Conservation (phyloP, 2,888 invertebrate species). For the Seira ritae region DNA sequence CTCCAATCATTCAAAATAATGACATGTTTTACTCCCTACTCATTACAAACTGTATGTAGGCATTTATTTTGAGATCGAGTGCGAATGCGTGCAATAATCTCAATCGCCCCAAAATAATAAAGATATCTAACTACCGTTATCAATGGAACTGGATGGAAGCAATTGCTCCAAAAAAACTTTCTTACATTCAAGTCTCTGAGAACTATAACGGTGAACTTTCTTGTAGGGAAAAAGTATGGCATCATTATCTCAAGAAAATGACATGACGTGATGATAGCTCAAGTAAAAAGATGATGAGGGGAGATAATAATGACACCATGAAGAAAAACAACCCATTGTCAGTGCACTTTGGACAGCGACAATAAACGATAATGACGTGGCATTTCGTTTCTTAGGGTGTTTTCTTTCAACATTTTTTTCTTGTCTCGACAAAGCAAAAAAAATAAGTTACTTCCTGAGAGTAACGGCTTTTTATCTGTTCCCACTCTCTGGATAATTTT, state of each 20-base stretch:
- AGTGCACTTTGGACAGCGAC: conserved; percentile 20
- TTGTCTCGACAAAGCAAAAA: neutral
- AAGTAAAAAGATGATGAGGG: conserved; percentile 26
- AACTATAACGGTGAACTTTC: neutral
- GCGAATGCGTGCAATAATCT: neutral
- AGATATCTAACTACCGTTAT: too few species aligned
- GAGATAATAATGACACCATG: conserved; percentile 51
- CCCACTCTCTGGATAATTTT: too few species aligned
- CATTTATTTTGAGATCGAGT: neutral
- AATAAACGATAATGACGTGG: conserved; percentile 56
- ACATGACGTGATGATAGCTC: conserved; percentile 51
- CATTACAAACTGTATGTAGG: neutral
- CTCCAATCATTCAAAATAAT: too few species aligned
- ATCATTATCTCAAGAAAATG: conserved; percentile 34
- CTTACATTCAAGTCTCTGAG: neutral
- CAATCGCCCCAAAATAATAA: neutral
- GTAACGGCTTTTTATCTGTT: too few species aligned
- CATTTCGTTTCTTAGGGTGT: conserved; percentile 32
- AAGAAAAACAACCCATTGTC: conserved; percentile 31
- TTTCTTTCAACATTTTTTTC: neutral
- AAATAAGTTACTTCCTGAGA: too few species aligned
- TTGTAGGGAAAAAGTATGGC: conserved; percentile 21
- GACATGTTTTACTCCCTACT: too few species aligned
- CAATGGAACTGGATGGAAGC: neutral
- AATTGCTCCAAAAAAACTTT: neutral